Base-by-base conservation (phyloP, 2,797 vertebrate species). In the Chelidonichthys spinosus region DNA sequence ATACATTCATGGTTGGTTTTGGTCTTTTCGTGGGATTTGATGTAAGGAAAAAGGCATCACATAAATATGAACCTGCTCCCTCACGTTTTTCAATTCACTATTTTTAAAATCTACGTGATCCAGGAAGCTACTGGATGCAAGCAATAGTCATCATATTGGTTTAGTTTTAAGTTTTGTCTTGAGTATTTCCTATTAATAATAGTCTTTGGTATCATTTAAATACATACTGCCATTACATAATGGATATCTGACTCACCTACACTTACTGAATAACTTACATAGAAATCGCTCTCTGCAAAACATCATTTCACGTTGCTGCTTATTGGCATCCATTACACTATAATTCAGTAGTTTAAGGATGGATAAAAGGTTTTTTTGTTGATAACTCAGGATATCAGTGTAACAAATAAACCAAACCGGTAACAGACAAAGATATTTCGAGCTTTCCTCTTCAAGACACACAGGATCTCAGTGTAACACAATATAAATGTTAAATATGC, bases 151-250 rank as follows among this genome's bases (percentile, higher is more conserved):
- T 15, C 33, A 60, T 7, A 46, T 42, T 53, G 46, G 36, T 37
- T 68, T 32, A 2, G 37, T 37, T 64, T 64, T 2, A 33, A 25
- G 52, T 25, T 25, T 25, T 4, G 0, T 42, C 14, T 36, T 17
- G 40, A 49, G 61, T 36, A 10, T 39, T 7, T 82, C 54, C 58
- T 74, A n/a, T 39, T 18, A 69, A 58, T n/a, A 46, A 43, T 7
- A 9, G 18, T 82, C 54, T 81, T 81, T 79, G 72, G 64, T 72
- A 37, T 61, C 43, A 64, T 11, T 61, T 6, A 55, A 6, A 39
- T n/a, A 43, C 5, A 46, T 46, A 40, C n/a, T 47, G 0, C 0
- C 32, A 59, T 13, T 15, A 37, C 25, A 69, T 17, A 72, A n/a
- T 47, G 5, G 42, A 79, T n/a, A 33, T 11, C 42, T 43, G 36